Conservation (phyloP, 2,888 invertebrate genomes). For the Brenthis ino region DNA sequence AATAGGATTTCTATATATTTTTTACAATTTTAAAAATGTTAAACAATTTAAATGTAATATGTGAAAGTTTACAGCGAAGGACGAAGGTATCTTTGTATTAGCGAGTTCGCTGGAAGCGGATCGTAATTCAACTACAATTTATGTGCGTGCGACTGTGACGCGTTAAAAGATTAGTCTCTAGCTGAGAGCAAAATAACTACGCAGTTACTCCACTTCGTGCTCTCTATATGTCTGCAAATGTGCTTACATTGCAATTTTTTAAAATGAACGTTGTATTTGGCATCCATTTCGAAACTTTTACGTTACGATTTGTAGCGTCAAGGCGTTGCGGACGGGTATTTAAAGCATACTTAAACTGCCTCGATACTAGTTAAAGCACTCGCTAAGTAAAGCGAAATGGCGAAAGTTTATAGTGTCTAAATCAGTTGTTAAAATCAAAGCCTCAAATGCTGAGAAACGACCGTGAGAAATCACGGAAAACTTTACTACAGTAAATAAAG, state of each 20-base stretch:
- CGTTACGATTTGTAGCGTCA: conserved; percentile 37
- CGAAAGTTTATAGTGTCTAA: conserved; percentile 59
- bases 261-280: conserved; percentile 33
- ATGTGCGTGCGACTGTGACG: conserved; percentile 79
- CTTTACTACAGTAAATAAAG: conserved; percentile 56
- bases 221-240: conserved; percentile 23
- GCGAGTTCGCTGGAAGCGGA: conserved; percentile 58
- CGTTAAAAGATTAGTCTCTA: conserved; percentile 75
- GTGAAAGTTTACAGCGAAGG: conserved; percentile 36
- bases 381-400: conserved; percentile 44
- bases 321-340: conserved; percentile 38
- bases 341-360: conserved; percentile 41
- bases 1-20: conserved; percentile 31
- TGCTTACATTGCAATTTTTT: conserved; percentile 33
- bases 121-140: conserved; percentile 73
- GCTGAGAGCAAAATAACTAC: conserved; percentile 42
- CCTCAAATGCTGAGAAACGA: conserved; percentile 50
- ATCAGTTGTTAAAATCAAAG: conserved; percentile 69
- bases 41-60: too few species aligned
- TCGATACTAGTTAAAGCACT: conserved; percentile 42
- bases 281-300: conserved; percentile 39
- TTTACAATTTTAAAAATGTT: too few species aligned
- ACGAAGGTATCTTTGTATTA: conserved; percentile 58
- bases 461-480: conserved; percentile 58
- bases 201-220: conserved; percentile 19